phyloP scores from a whole-genome alignment of 92 coral and sea anemone genomes.

The Parazoanthus swiftii region DNA sequence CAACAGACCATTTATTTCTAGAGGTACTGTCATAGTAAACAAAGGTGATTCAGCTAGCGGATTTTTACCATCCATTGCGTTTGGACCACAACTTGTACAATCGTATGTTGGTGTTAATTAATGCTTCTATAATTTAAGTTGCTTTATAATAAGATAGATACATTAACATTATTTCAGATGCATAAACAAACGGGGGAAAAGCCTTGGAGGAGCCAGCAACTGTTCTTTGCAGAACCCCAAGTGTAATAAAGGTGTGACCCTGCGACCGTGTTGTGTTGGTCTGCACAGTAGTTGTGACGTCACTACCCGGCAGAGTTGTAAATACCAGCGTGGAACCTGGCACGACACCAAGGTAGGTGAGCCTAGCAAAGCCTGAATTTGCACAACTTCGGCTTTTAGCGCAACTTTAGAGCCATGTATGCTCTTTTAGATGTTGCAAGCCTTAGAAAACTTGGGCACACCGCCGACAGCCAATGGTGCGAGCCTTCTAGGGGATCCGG shows the following conservation, averaged over 20 bases:
- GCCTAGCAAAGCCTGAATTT: not conserved
- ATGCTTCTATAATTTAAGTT: not conserved
- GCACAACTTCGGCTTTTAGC: not conserved
- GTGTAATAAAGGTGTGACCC: constrained; percentile 62
- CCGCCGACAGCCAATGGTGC: too few relatives aligned
- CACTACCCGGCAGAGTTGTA: constrained; percentile 56
- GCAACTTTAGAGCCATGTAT: not conserved
- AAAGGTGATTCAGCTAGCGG: not conserved
- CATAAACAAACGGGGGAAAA: constrained; percentile 6
- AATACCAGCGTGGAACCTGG: constrained; percentile 67
- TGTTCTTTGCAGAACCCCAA: constrained; percentile 45
- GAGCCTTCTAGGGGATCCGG: too few relatives aligned
- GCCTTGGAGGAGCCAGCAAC: constrained; percentile 41
- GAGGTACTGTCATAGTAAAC: too few relatives aligned
- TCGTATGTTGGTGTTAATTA: not conserved
- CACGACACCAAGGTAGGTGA: constrained; percentile 62
- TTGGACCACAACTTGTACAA: not conserved
- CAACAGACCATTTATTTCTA: too few relatives aligned
- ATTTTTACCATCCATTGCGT: too few relatives aligned
- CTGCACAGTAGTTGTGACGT: constrained; percentile 64
- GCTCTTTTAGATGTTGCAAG: too few relatives aligned
- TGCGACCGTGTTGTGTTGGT: constrained; percentile 84
- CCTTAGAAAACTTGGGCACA: too few relatives aligned
- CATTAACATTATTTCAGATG: constrained; percentile 1
- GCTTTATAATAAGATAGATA: not conserved